phyloP scores from a whole-genome alignment of 2,888 invertebrate genomes.

The Leucophora obtusa region DNA sequence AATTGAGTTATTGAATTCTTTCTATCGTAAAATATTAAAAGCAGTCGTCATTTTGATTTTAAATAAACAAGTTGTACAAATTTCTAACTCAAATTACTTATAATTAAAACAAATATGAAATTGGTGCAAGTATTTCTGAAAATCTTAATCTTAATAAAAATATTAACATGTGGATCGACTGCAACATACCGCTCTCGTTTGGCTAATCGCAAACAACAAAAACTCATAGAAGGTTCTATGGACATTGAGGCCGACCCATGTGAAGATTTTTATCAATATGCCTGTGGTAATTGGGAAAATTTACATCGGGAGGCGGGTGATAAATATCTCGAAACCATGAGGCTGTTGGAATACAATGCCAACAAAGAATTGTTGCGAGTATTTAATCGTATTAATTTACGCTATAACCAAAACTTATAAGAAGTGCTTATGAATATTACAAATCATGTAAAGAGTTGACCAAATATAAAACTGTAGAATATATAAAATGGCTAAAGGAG shows the following conservation, averaged over 20 bases:
- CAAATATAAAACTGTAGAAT: conserved; percentile 42
- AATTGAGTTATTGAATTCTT: neutral
- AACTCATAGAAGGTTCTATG: conserved; percentile 56
- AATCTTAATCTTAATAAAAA: neutral
- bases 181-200: neutral
- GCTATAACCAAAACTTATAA: conserved; percentile 41
- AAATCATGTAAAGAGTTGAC: conserved; percentile 52
- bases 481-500: conserved; percentile 54
- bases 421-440: conserved; percentile 50
- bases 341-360: conserved; percentile 58
- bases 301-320: conserved; percentile 14
- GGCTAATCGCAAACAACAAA: conserved; percentile 30
- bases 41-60: conserved; percentile 15
- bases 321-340: conserved; percentile 56
- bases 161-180: neutral
- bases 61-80: conserved; percentile 20
- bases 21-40: neutral
- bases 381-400: conserved; percentile 39
- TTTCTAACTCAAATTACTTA: conserved; percentile 1
- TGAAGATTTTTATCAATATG: conserved; percentile 62
- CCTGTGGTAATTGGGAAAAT: conserved; percentile 65
- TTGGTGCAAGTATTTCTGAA: neutral
- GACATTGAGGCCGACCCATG: conserved; percentile 59
- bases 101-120: conserved; percentile 30
- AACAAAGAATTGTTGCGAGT: conserved; percentile 49